Base-by-base conservation (phyloP, 1,140 invertebrate genomes). In the Radopholus similis region DNA sequence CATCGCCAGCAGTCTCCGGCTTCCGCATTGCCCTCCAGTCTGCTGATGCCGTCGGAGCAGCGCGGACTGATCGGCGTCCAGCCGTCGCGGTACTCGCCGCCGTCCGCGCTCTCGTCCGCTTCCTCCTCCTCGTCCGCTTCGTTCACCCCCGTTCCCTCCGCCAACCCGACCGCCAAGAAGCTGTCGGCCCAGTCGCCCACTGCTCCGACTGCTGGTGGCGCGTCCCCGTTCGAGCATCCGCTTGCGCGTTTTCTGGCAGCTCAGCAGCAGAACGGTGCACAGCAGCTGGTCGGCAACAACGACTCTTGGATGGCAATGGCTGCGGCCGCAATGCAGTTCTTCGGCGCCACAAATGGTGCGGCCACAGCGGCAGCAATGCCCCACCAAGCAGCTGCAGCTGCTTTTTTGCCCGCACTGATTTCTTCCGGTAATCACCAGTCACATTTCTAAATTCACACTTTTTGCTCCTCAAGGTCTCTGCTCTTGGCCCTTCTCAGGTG, bases 391-490 rank as follows among this genome's bases (percentile, higher is more conserved):
- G 2, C 47, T 11, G 47, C 47, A 26, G 8, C 47, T 28, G 21
- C 47, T 28, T 51, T 51, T 51, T 51, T 51, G n/a, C 47, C 47
- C n/a, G 44, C 44, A 49, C 44, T 51, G 23, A 26, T 51, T 21
- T 23, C 21, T 15, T 51, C 21, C 18, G 47, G 47, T 51, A n/a
- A n/a, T n/a, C 21, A 8, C n/a, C 15, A 26, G 44, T 23, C 18
- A 47, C 38, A 13, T 59, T 18, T 40, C 38, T 35, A 42, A 40
- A 8, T n/a, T 47, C 11, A 2, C 23, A n/a, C 8, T 59, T 44
- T 5, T n/a, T n/a, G 28, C 26, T 15, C 11, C 11, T 59, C 11
- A 9, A 59, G 56, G 56, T 35, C 15, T 44, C 23, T 40, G n/a
- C 30, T 5, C 35, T 2, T 59, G 40, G 35, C 56, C 32, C 56